Base-by-base conservation (phyloP, 2,113 vertebrate species). In the Channa argus region DNA sequence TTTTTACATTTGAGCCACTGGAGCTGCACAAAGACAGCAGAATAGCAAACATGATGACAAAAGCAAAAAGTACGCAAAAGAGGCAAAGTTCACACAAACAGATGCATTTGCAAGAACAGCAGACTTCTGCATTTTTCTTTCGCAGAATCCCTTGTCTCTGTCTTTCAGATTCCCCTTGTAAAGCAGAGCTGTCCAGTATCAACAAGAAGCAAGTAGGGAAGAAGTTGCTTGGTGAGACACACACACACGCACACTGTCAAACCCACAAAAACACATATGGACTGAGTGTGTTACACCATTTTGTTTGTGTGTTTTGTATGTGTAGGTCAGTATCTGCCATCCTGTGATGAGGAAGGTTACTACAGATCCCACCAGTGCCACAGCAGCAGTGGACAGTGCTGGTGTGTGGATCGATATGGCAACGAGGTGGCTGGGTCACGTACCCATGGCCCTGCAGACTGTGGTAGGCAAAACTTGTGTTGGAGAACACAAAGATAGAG, bases 361-460 rank as follows among this genome's bases (percentile, higher is more conserved):
- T 99, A 97, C 82, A 96, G 95, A 78, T 92, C 97, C 59, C 95
- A 95, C 4, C 98, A 99, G 79, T 99, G 98, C 75, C 97, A 97
- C 39, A 95, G 96, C 53, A 95, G 95, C 63, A 68, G 88, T 0
- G 97, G 97, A 5, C 97, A 97, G 81, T 99, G 98, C 88, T 99
- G 97, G 98, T 99, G 98, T 82, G 97, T 97, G 46, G 98, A 99
- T 93, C 96, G 95, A 92, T 98, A 97, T 0, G 98, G 98, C 56
- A 99, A 98, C 63, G 96, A 99, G 86, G 93, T 97, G 4, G 92
- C 94, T 0, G 95, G 96, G 64, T 97, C 97, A 70, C 95, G 96
- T 73, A 96, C 88, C 73, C 95, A 92, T 0, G 96, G 97, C 0
- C 91, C 88, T 0, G 93, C 94, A 8, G 95, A 96, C 73, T 99